Base-by-base conservation (phyloP, 2,888 invertebrate species). In the Myathropa florea region DNA sequence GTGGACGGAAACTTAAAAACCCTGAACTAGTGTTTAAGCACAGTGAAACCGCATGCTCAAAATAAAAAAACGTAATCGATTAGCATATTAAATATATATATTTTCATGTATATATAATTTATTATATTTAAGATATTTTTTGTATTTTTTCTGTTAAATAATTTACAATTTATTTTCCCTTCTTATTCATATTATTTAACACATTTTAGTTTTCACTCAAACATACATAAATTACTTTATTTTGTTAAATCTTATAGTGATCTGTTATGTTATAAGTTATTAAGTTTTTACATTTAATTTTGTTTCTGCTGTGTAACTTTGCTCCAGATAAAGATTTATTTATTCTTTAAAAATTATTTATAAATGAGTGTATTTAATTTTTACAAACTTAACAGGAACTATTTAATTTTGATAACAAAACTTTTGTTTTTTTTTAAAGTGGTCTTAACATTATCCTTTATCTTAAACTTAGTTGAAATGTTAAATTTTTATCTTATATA, bases 41-140 rank as follows among this genome's bases (percentile, higher is more conserved):
- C n/a, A n/a, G n/a, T n/a, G n/a, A 65, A 30, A 23, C 23, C n/a
- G 10, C 23, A 26, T n/a, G n/a, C n/a, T n/a, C n/a, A n/a, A n/a
- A 26, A 63, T 46, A 46, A 55, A 70, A 78, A 78, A 46, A 55
- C 24, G 18, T 0, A 18, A 28, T 26, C 63, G 70, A 60, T 75
- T 86, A 86, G 85, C 85, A 86, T 86, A 86, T 83, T 86, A 86
- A 86, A 86, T 86, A 86, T 86, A 39, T 39, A 86, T 83, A 86
- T 86, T 83, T 86, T 75, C 78, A 86, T 86, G 86, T 86, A 79
- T 83, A 85, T 85, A 83, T 83, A 75, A 78, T 78, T 79, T 70
- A 83, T 75, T 60, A 75, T 83, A 75, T 71, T 83, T n/a, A 73
- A 68, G 77, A 83, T 77, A 83, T 55, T 83, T 33, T 63, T 67